Conservation (phyloP, 1,140 invertebrate species). For the Diachasma alloeum region DNA sequence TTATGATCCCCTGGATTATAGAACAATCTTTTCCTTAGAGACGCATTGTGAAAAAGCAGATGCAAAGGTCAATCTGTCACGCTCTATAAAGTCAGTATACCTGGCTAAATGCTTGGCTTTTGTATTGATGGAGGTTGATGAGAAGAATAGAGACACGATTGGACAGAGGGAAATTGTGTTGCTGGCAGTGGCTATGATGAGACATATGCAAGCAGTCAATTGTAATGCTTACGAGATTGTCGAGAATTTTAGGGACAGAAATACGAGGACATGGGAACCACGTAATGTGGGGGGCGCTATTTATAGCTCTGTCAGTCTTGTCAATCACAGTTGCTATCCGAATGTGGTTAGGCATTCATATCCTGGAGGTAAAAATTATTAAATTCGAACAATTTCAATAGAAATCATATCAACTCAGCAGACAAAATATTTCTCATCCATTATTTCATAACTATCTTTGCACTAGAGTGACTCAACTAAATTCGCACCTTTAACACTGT, state of each 20-base stretch:
- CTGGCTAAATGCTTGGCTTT: slow-evolving; percentile 64
- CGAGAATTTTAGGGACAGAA: slow-evolving; percentile 59
- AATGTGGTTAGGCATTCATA: slow-evolving; percentile 68
- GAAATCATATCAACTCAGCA: too few species aligned
- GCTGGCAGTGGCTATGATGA: slow-evolving; percentile 63
- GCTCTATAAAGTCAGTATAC: slow-evolving; percentile 66
- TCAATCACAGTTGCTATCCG: slow-evolving; percentile 72
- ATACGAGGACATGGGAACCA: slow-evolving; percentile 52
- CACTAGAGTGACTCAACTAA: too few species aligned
- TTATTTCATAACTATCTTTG: too few species aligned
- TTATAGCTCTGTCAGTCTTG: slow-evolving; percentile 70
- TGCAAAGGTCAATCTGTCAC: slow-evolving; percentile 63
- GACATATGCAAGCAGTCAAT: slow-evolving; percentile 68
- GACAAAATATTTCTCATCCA: too few species aligned
- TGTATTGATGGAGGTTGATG: slow-evolving; percentile 47
- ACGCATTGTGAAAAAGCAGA: slow-evolving; percentile 62
- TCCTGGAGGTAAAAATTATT: slow-evolving; percentile 45
- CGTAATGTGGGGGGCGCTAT: slow-evolving; percentile 69
- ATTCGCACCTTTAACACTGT: too few species aligned
- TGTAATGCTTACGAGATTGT: slow-evolving; percentile 75
- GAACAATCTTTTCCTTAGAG: slow-evolving; percentile 55
- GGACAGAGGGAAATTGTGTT: slow-evolving; percentile 39
- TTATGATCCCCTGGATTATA: slow-evolving; percentile 54
- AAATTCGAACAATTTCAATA: too few species aligned
- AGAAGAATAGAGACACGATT: slow-evolving; percentile 23